Evolutionary conservation across 2,113 vertebrate genomes (phyloP).

Genomic region (Thinocorus orbignyianus): DNA sequence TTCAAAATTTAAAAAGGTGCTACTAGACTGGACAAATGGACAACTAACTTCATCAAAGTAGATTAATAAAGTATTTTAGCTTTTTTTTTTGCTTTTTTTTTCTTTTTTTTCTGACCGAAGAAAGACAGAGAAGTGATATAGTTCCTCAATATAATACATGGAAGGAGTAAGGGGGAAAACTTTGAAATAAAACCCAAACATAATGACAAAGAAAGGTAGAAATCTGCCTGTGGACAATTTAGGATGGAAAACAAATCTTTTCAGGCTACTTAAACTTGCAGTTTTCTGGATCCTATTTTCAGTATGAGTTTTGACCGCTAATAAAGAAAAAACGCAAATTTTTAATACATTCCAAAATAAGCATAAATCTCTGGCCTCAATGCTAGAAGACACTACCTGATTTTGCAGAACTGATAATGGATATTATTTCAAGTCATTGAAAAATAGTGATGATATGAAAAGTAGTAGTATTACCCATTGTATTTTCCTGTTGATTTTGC

Average conservation of each 20-base stretch:
- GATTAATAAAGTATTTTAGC: neutral
- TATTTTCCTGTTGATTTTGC: neutral
- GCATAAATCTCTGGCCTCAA: neutral
- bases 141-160: neutral
- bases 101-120: neutral
- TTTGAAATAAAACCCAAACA: neutral
- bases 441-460: neutral
- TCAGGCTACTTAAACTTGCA: neutral
- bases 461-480: neutral
- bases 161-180: neutral
- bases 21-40: neutral
- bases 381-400: neutral
- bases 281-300: neutral
- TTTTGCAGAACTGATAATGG: neutral
- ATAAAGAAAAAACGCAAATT: neutral
- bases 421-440: neutral
- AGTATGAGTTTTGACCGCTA: neutral
- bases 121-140: neutral
- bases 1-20: neutral
- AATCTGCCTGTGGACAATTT: neutral
- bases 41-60: neutral
- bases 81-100: neutral
- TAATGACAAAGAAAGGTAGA: neutral
- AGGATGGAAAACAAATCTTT: neutral
- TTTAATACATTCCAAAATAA: neutral